A percentile compares a stretch with the other conserved stretches of the same genome.
phyloP scores from a whole-genome alignment of 2,113 vertebrate species.

The Salvelinus namaycush region DNA sequence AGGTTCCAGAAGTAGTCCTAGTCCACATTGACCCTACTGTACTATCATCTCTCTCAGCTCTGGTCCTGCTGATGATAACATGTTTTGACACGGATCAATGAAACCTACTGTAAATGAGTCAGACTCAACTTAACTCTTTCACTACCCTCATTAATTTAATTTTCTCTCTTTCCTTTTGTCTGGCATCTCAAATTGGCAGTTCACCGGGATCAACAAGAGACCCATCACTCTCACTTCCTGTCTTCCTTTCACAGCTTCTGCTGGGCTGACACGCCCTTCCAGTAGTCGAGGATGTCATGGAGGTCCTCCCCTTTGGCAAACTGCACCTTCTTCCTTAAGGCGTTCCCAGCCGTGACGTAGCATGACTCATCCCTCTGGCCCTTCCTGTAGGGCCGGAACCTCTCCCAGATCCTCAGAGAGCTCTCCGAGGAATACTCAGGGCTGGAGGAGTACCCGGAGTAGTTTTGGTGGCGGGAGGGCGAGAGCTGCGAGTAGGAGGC shows the following conservation, averaged over 20 bases:
- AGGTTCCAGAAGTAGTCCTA: constrained; percentile 55
- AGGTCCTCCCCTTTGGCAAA: constrained; percentile 99
- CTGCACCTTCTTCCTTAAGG: constrained; percentile 98
- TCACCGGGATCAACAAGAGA: constrained; percentile 27
- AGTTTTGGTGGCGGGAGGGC: constrained; percentile 86
- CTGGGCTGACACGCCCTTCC: constrained; percentile 99
- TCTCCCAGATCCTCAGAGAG: constrained; percentile 98
- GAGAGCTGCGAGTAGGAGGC: constrained; percentile 95
- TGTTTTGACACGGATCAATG: constrained; percentile 13
- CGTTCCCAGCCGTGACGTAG: constrained; percentile 96
- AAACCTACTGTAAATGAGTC: constrained; percentile 29
- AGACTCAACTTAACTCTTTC: constrained; percentile 19
- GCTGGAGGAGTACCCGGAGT: constrained; percentile 97
- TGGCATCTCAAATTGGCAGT: constrained; percentile 28
- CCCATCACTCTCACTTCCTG: constrained; percentile 17
- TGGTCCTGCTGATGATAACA: constrained; percentile 18
- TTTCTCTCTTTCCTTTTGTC: constrained; percentile 14
- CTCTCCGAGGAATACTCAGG: constrained; percentile 97
- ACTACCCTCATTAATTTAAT: neutral
- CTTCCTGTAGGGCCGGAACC: constrained; percentile 97
- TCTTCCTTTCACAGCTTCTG: constrained; percentile 90
- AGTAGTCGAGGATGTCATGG: constrained; percentile 99
- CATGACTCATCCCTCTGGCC: constrained; percentile 91
- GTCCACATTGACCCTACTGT: neutral
- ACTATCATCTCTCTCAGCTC: neutral